Evolutionary conservation across 2,113 vertebrate species (phyloP).

Genomic region (Chiloscyllium plagiosum): DNA sequence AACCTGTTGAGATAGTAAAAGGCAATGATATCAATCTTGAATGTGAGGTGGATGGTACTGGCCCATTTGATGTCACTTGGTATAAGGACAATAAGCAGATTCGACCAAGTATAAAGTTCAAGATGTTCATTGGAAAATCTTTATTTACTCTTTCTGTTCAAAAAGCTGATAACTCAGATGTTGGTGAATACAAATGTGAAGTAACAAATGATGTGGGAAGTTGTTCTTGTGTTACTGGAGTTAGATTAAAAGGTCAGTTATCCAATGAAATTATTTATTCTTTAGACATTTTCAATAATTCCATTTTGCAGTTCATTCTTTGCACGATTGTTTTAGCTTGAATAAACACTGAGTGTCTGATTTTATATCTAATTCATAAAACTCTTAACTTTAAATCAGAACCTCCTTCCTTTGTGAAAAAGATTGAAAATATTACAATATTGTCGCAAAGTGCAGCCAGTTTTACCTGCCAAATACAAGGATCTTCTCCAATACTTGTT

Average conservation of each 20-base stretch:
- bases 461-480: constrained; percentile 4
- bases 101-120: constrained; percentile 20
- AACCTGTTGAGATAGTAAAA: constrained; percentile 23
- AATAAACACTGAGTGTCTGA: neutral
- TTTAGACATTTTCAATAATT: neutral
- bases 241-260: constrained; percentile 36
- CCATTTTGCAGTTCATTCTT: constrained; percentile 4
- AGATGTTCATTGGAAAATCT: constrained; percentile 17
- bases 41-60: constrained; percentile 9
- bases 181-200: constrained; percentile 38
- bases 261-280: neutral
- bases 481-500: neutral
- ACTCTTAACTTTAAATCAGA: constrained; percentile 33
- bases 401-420: constrained; percentile 22
- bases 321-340: neutral
- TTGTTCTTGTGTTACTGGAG: constrained; percentile 28
- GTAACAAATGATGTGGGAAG: constrained; percentile 39
- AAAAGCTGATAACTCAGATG: neutral
- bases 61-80: constrained; percentile 27
- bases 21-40: constrained; percentile 22
- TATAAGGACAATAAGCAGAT: constrained; percentile 32
- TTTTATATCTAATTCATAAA: neutral
- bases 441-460: constrained; percentile 2
- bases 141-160: constrained; percentile 32
- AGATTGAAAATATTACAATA: constrained; percentile 11